These are phyloP conservation scores for Bruchidius siliquastri DNA, from an alignment of 2,888 invertebrate species.

Conservation along the genomic window DNA sequence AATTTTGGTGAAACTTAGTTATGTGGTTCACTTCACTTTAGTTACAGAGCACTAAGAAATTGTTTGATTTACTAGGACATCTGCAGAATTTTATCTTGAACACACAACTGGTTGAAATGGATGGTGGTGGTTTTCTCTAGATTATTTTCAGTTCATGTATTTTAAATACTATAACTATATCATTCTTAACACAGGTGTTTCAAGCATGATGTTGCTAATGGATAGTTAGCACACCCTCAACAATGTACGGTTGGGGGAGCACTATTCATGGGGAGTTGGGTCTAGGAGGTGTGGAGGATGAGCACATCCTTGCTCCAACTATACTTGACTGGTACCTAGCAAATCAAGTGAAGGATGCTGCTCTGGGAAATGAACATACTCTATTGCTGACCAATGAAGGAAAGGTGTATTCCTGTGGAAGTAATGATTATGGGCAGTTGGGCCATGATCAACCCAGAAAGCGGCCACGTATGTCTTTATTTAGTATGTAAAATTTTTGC, in stretches of 20 bases:
- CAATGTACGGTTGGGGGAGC: constrained; percentile 73
- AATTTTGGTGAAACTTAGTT: too few species aligned
- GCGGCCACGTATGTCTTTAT: constrained; percentile 63
- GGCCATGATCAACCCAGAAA: constrained; percentile 67
- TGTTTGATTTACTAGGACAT: too few species aligned
- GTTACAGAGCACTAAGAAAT: too few species aligned
- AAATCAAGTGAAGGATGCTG: constrained; percentile 52
- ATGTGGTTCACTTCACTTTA: too few species aligned
- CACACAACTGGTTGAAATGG: too few species aligned
- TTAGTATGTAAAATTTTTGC: constrained; percentile 52
- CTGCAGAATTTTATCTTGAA: too few species aligned
- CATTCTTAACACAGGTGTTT: too few species aligned
- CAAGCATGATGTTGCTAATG: not conserved
- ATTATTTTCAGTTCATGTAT: too few species aligned
- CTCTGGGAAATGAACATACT: constrained; percentile 81
- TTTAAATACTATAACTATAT: too few species aligned
- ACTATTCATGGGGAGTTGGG: constrained; percentile 74
- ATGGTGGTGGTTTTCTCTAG: too few species aligned
- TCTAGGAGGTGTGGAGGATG: constrained; percentile 71
- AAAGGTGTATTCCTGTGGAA: constrained; percentile 84
- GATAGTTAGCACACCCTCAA: not conserved
- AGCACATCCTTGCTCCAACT: constrained; percentile 60
- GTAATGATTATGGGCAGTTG: constrained; percentile 88
- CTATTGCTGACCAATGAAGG: constrained; percentile 73
- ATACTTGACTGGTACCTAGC: constrained; percentile 60